Conservation (phyloP, 2,113 vertebrate species). For the Hucho hucho region DNA sequence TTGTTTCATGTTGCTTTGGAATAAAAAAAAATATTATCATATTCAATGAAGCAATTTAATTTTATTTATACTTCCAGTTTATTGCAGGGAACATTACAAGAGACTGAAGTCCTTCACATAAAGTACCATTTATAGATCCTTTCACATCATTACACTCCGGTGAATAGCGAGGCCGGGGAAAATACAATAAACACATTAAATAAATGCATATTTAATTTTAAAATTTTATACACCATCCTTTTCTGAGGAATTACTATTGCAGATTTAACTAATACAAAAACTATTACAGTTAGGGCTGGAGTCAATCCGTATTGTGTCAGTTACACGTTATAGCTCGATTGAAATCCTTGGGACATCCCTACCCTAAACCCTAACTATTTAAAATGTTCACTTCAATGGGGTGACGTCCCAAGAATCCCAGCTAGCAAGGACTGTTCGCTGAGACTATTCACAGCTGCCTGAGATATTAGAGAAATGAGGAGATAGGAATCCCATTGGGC, state of each 20-base stretch:
- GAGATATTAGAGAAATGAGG: too few relatives aligned
- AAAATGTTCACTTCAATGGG: too few relatives aligned
- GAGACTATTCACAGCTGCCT: too few relatives aligned
- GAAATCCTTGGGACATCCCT: too few relatives aligned
- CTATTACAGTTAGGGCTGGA: background rate
- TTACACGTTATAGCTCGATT: too few relatives aligned
- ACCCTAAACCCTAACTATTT: too few relatives aligned
- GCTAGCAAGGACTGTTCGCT: too few relatives aligned
- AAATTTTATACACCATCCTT: background rate
- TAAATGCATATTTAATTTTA: background rate
- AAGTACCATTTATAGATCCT: background rate
- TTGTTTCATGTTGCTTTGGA: too few relatives aligned
- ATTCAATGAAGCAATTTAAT: background rate
- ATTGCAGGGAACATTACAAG: slow-evolving; percentile 6
- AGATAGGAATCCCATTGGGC: too few relatives aligned
- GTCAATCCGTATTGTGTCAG: too few relatives aligned
- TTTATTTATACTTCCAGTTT: background rate
- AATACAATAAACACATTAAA: background rate
- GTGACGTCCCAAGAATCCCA: too few relatives aligned
- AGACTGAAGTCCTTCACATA: background rate
- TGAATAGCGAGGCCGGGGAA: background rate
- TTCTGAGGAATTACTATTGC: background rate
- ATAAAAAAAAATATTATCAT: too few relatives aligned
- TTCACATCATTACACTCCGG: background rate
- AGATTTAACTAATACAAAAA: background rate